Evolutionary conservation across 2,888 invertebrate genomes (phyloP), one percentile per base, ranked within the genome.

Genomic region (Cryptocephalus primarius): DNA sequence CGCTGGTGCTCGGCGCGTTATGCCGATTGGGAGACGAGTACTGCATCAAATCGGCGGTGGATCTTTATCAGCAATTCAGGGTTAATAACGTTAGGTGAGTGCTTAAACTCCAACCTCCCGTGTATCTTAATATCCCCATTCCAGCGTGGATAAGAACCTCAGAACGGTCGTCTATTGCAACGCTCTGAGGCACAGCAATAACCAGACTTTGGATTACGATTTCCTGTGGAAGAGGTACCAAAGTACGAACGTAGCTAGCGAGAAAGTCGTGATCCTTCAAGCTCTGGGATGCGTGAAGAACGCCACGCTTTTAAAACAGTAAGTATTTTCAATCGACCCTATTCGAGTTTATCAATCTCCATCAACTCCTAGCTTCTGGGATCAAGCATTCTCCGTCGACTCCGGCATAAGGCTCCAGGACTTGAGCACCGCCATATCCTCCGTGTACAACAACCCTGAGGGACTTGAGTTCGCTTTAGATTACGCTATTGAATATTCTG

Each of bases 161-260:
- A 80, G 84, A 42, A 68, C 75, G 31, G 76, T 79, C 45, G 83
- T 89, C 1, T 89, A 88, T 68, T 90, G 90, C 63, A 79, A 78
- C 22, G 87, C 77, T 1, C 72, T 90, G 6, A 76, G 79, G 9
- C 64, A 77, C 32, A 85, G 85, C 0, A 31, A 33, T 9, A 70
- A 69, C 0, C 43, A 50, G 10, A 32, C n/a, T 8, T 62, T 62
- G 0, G 80, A 85, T 50, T 90, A 85, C 76, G 60, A 79, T 1
- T 76, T 71, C 55, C 68, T 86, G 31, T 85, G 82, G 76, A 36
- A 56, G 0, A 52, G 71, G 0, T 87, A 80, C 66, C 60, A 66
- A 43, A 61, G 54, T 0, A 43, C 43, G 10, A 76, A 78, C 34
- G 75, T 83, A 1, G 82, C 83, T 39, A 77, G 81, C 1, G 88